phyloP scores from a whole-genome alignment of 2,797 vertebrate species.

The Pipistrellus pipistrellus region DNA sequence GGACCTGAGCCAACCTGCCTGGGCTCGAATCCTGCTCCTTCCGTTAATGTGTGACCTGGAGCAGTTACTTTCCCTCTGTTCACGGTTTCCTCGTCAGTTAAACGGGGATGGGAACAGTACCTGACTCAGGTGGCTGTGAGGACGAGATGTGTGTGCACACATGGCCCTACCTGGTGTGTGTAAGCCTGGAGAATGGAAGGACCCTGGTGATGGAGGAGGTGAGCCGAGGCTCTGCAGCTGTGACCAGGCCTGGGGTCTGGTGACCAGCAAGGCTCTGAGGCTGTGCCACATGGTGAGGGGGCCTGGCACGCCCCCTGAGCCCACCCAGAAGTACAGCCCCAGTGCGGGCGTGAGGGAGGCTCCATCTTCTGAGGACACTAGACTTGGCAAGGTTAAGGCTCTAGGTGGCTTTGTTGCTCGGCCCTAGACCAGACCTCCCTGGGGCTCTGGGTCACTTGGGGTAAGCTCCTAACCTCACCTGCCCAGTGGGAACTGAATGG shows the following conservation, averaged over 20 bases:
- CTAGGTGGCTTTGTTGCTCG: neutral
- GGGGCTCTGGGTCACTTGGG: neutral
- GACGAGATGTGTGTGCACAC: neutral
- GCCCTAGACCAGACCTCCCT: neutral
- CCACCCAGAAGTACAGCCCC: neutral
- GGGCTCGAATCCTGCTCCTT: neutral
- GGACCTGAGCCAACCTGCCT: neutral
- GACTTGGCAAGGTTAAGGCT: neutral
- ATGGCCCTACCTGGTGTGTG: neutral
- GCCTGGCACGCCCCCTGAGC: neutral
- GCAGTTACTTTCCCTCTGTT: neutral
- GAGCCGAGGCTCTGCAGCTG: neutral
- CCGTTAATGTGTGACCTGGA: neutral
- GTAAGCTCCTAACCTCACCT: neutral
- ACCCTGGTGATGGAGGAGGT: neutral
- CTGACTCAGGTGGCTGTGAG: neutral
- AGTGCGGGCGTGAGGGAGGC: neutral
- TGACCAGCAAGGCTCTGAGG: neutral
- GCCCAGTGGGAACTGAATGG: neutral
- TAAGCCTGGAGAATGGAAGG: neutral
- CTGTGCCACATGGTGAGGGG: neutral
- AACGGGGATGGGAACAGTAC: neutral
- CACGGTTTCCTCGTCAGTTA: neutral
- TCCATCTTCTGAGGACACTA: neutral
- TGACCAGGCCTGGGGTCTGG: neutral